Evolutionary conservation across 2,888 invertebrate species (phyloP).

Genomic region (Stenichneumon culpator): DNA sequence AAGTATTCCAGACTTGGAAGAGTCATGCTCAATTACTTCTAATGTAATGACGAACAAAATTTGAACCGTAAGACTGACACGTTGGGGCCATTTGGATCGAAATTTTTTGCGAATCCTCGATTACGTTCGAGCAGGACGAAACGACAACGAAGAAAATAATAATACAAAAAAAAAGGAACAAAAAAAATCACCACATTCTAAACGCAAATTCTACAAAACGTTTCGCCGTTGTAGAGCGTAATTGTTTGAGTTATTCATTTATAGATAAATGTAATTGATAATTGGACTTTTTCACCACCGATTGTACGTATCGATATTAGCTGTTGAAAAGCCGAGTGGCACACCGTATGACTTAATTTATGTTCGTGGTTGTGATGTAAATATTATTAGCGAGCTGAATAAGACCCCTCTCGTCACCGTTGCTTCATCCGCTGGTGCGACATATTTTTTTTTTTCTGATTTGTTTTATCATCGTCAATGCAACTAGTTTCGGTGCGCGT

Average conservation of each 20-base stretch:
- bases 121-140: slow-evolving; percentile 42
- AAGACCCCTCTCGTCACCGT: slow-evolving; percentile 19
- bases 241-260: slow-evolving; percentile 40
- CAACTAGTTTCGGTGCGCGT: slow-evolving; percentile 17
- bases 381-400: slow-evolving; percentile 69
- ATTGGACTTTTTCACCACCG: slow-evolving; percentile 32
- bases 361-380: slow-evolving; percentile 80
- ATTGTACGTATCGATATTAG: slow-evolving; percentile 42
- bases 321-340: slow-evolving; percentile 58
- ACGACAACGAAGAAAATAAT: slow-evolving; percentile 55
- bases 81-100: slow-evolving; percentile 81
- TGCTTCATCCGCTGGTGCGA: not conserved
- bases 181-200: slow-evolving; percentile 25
- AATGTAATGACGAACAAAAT: slow-evolving; percentile 68
- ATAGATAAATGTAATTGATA: slow-evolving; percentile 39
- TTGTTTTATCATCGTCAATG: slow-evolving; percentile 47
- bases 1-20: slow-evolving; percentile 67
- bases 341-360: slow-evolving; percentile 73
- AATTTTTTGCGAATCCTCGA: slow-evolving; percentile 69
- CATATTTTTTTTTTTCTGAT: slow-evolving; percentile 17
- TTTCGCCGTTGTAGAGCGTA: slow-evolving; percentile 43
- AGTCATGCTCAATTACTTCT: slow-evolving; percentile 77
- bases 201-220: slow-evolving; percentile 32
- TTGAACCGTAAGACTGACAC: slow-evolving; percentile 81
- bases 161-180: slow-evolving; percentile 18